Evolutionary conservation across 1,140 invertebrate genomes (phyloP).

Genomic region (Solenopsis invicta): DNA sequence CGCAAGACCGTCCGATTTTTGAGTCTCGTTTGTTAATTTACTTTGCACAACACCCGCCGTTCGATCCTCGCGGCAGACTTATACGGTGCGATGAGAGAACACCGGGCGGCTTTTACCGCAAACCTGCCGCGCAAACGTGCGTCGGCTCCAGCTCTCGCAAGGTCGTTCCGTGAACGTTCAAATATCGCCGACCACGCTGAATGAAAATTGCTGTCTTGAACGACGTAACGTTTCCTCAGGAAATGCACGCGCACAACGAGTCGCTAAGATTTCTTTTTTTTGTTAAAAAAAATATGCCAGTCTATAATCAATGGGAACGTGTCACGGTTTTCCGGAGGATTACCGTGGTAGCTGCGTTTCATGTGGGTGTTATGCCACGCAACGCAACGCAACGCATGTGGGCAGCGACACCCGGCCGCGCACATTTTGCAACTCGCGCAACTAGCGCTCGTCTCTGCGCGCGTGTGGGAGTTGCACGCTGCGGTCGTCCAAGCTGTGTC

Average conservation of each 20-base stretch:
- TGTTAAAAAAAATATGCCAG: no score
- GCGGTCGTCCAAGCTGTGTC: slow-evolving; percentile 33
- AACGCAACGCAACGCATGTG: slow-evolving; percentile 69
- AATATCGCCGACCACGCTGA: slow-evolving; percentile 53
- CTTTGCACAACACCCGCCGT: background rate
- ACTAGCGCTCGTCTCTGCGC: slow-evolving; percentile 39
- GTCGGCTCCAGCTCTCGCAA: slow-evolving; percentile 1
- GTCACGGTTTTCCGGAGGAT: slow-evolving; percentile 59
- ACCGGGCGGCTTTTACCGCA: slow-evolving; percentile 15
- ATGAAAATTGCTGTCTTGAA: slow-evolving; percentile 28
- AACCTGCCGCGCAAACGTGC: background rate
- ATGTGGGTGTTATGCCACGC: slow-evolving; percentile 74
- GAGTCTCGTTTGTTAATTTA: slow-evolving; percentile 19
- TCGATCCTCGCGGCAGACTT: slow-evolving; percentile 16
- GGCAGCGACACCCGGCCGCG: slow-evolving; percentile 77
- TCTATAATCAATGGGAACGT: slow-evolving; percentile 66
- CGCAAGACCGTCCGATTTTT: background rate
- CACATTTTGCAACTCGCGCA: slow-evolving; percentile 75
- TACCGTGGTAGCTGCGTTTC: slow-evolving; percentile 52
- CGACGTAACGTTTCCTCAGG: background rate
- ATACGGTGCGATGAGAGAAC: slow-evolving; percentile 1
- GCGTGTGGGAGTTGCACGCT: background rate
- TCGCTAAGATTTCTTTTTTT: background rate
- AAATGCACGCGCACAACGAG: background rate
- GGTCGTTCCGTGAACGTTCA: slow-evolving; percentile 32